Evolutionary conservation across 2,797 vertebrate species (phyloP).

Genomic region (Menidia menidia): DNA sequence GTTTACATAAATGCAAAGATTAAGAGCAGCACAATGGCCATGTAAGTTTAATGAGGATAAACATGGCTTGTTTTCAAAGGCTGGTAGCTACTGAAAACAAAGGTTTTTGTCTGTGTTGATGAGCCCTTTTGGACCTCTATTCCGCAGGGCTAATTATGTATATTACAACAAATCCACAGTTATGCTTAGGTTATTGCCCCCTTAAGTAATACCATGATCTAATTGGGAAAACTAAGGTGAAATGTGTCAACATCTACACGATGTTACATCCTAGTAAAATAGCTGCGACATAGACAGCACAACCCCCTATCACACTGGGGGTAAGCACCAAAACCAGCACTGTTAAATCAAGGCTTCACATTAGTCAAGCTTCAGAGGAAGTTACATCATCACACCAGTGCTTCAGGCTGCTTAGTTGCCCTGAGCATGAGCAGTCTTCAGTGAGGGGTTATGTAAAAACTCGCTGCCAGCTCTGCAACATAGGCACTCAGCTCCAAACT

Average conservation of each 20-base stretch:
- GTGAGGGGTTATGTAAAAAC: conserved; percentile 80
- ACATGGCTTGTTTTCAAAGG: conserved; percentile 55
- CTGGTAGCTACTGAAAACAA: conserved; percentile 56
- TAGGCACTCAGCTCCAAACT: conserved; percentile 66
- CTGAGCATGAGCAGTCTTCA: conserved; percentile 76
- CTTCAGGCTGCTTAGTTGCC: conserved; percentile 69
- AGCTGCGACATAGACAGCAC: conserved; percentile 60
- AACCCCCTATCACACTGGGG: conserved; percentile 63
- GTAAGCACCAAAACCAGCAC: conserved; percentile 69
- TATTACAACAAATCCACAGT: conserved; percentile 64
- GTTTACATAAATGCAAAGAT: conserved; percentile 74
- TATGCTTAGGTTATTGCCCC: conserved; percentile 65
- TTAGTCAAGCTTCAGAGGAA: conserved; percentile 78
- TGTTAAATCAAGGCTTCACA: conserved; percentile 72
- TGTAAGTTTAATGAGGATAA: conserved; percentile 75
- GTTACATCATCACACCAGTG: conserved; percentile 78
- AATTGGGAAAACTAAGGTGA: conserved; percentile 66
- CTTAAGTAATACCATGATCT: conserved; percentile 57
- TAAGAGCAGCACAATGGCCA: conserved; percentile 56
- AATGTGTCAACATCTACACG: conserved; percentile 59
- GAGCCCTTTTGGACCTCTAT: conserved; percentile 63
- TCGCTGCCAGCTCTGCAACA: conserved; percentile 70
- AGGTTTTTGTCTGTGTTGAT: conserved; percentile 69
- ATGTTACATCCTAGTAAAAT: conserved; percentile 53
- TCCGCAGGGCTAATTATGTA: conserved; percentile 61